Conservation (phyloP, 2,888 invertebrate genomes). For the Nesidiocoris tenuis region DNA sequence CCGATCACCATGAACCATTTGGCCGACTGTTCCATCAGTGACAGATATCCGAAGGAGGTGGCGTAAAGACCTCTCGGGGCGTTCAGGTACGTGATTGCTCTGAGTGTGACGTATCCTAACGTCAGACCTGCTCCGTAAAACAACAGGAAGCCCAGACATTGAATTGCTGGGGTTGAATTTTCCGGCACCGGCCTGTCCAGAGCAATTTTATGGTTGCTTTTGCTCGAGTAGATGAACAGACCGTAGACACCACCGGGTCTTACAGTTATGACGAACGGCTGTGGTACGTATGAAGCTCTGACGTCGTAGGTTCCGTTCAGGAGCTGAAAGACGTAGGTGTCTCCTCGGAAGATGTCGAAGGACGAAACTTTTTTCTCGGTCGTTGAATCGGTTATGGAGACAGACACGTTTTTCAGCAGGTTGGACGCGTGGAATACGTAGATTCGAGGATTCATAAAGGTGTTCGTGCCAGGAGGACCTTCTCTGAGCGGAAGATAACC, state of each 20-base stretch:
- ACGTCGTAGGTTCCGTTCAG: neutral
- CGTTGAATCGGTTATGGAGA: neutral
- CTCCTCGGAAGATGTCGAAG: neutral
- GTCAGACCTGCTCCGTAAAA: neutral
- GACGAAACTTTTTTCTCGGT: neutral
- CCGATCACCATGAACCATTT: neutral
- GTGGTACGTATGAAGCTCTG: neutral
- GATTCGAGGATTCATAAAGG: neutral
- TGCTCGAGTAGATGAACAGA: neutral
- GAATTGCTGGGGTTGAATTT: neutral
- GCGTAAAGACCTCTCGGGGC: constrained; percentile 1
- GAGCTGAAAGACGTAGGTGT: neutral
- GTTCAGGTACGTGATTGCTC: neutral
- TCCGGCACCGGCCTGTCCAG: neutral
- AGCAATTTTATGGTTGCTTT: neutral
- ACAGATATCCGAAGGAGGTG: neutral
- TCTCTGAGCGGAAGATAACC: neutral
- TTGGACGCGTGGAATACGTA: constrained; percentile 1
- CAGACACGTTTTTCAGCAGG: neutral
- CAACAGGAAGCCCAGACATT: neutral
- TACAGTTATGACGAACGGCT: neutral
- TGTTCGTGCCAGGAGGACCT: constrained; percentile 10
- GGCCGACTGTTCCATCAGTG: neutral
- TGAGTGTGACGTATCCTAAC: neutral
- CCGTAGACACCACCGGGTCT: constrained; percentile 7